Percentiles rank a stretch among this genome's conserved stretches.
Evolutionary conservation across 2,113 vertebrate species (phyloP).

Genomic region (Gymnarchus niloticus): DNA sequence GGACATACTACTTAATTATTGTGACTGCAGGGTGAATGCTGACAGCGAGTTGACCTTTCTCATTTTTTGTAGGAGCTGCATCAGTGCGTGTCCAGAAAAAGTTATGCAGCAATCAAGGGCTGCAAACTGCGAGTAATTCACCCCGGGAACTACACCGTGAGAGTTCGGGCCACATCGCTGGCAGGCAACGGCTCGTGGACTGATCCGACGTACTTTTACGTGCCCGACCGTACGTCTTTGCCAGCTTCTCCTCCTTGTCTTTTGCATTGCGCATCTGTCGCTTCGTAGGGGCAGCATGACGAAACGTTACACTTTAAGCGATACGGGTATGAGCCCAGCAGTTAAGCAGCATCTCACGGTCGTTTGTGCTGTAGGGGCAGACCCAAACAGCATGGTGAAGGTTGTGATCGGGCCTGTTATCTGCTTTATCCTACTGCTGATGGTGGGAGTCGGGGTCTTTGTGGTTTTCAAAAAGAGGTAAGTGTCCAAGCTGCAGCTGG

Average conservation of each 20-base stretch:
- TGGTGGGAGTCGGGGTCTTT: slow-evolving; percentile 69
- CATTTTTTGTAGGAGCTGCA: slow-evolving; percentile 59
- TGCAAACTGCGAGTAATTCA: slow-evolving; percentile 72
- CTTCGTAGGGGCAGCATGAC: neutral
- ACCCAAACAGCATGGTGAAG: slow-evolving; percentile 69
- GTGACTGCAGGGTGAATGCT: neutral
- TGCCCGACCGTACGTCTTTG: slow-evolving; percentile 76
- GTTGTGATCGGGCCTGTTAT: slow-evolving; percentile 80
- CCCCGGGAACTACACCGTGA: slow-evolving; percentile 89
- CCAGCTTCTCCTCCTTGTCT: neutral
- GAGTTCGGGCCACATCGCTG: slow-evolving; percentile 83
- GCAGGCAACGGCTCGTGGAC: slow-evolving; percentile 94
- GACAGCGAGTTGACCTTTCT: neutral
- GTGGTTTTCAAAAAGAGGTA: slow-evolving; percentile 83
- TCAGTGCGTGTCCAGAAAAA: slow-evolving; percentile 79
- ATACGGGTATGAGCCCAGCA: too few species aligned
- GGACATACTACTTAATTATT: too few species aligned
- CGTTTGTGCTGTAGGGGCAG: slow-evolving; percentile 57
- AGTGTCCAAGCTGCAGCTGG: slow-evolving; percentile 26
- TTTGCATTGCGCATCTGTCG: neutral
- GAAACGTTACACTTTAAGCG: neutral
- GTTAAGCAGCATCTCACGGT: neutral
- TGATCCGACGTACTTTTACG: slow-evolving; percentile 75
- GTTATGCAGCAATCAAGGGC: slow-evolving; percentile 66
- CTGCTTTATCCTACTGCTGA: slow-evolving; percentile 72